These are phyloP conservation scores for Montipora capitata DNA, from an alignment of 92 coral and sea anemone genomes.

Conservation along the genomic window DNA sequence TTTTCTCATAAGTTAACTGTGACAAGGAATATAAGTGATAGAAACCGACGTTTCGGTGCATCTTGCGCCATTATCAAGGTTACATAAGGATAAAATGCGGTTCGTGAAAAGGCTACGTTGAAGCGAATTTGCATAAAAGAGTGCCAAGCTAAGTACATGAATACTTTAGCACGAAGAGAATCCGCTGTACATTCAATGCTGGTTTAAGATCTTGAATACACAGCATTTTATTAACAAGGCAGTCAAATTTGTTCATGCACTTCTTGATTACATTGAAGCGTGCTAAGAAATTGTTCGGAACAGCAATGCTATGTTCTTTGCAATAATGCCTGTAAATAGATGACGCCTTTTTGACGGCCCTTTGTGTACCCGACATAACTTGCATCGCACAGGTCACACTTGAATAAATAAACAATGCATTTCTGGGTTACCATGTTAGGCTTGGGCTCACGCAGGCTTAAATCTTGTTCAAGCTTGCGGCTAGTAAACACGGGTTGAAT, in stretches of 20 bases:
- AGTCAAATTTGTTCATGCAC: not conserved
- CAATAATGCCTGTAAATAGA: too few relatives aligned
- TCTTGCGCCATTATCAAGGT: too few relatives aligned
- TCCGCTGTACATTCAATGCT: slow-evolving; percentile 30
- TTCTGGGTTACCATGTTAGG: not conserved
- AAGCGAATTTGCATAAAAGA: too few relatives aligned
- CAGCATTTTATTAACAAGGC: slow-evolving; percentile 23
- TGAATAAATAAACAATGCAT: slow-evolving; percentile 31
- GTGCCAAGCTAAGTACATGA: too few relatives aligned
- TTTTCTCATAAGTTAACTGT: too few relatives aligned
- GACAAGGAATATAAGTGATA: too few relatives aligned
- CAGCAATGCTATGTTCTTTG: slow-evolving; percentile 51
- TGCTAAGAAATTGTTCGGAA: slow-evolving; percentile 52
- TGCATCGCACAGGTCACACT: not conserved
- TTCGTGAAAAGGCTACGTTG: too few relatives aligned
- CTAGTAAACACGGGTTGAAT: slow-evolving; percentile 13
- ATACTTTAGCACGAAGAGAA: too few relatives aligned
- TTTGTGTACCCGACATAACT: too few relatives aligned
- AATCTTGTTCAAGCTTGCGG: slow-evolving; percentile 46
- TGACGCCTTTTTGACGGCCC: too few relatives aligned
- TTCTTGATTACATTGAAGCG: slow-evolving; percentile 46
- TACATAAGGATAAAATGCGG: too few relatives aligned
- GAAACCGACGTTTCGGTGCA: too few relatives aligned
- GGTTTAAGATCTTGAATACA: slow-evolving; percentile 41
- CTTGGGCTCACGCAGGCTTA: not conserved